Percentiles rank a stretch among this genome's conserved stretches.
These are phyloP conservation scores for Drosophila bipectinata DNA, from an alignment of 1,140 invertebrate species.

Conservation along the genomic window DNA sequence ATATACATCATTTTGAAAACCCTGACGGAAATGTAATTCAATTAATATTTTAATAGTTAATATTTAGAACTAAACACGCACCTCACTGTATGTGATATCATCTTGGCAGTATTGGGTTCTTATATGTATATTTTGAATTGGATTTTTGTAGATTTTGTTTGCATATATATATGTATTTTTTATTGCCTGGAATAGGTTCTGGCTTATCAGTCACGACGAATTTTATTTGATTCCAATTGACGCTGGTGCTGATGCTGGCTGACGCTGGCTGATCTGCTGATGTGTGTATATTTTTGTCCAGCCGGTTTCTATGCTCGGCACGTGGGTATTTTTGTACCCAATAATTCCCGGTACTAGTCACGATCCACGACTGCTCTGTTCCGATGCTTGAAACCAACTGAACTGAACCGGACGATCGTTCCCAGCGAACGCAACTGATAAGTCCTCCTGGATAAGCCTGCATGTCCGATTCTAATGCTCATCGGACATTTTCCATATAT, in stretches of 20 bases:
- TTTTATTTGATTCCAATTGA: conserved; percentile 34
- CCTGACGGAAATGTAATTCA: conserved; percentile 12
- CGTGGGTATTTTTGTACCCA: conserved; percentile 22
- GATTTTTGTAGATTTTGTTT: not conserved
- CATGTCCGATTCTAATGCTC: conserved; percentile 47
- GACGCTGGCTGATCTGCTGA: conserved; percentile 33
- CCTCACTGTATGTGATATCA: conserved; percentile 82
- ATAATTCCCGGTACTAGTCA: conserved; percentile 13
- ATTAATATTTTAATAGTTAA: not conserved
- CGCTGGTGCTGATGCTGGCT: not conserved
- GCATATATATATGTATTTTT: conserved; percentile 3
- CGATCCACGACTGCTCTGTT: conserved; percentile 33
- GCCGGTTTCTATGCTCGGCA: conserved; percentile 53
- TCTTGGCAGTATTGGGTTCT: conserved; percentile 26
- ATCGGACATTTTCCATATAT: conserved; percentile 17
- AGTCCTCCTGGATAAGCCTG: conserved; percentile 45
- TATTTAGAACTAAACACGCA: conserved; percentile 30
- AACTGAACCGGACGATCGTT: conserved; percentile 23
- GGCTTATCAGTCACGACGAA: conserved; percentile 27
- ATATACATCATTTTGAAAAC: conserved; percentile 82
- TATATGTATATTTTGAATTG: conserved; percentile 5
- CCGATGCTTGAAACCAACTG: conserved; percentile 53
- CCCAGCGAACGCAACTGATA: conserved; percentile 40
- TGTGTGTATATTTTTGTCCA: conserved; percentile 20
- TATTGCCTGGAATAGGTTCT: conserved; percentile 21